Conservation (phyloP, 2,888 invertebrate genomes). For the Aspidiotus rigidus region DNA sequence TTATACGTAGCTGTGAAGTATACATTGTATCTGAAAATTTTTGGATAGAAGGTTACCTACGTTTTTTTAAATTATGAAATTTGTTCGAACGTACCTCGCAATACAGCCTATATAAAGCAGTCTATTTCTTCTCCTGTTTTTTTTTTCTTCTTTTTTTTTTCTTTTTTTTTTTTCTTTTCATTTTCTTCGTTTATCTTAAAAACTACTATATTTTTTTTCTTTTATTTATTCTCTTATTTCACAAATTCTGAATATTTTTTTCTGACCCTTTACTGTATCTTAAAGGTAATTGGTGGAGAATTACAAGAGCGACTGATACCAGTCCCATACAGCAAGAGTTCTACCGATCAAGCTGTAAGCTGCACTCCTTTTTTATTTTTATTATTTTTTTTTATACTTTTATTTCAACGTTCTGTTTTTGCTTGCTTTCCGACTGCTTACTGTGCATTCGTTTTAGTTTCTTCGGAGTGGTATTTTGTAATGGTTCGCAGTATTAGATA, state of each 20-base stretch:
- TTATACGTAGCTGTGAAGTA: not conserved
- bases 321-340: constrained; percentile 99
- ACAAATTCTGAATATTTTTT: constrained; percentile 13
- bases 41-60: too few relatives aligned
- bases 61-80: too few relatives aligned
- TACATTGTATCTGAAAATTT: too few relatives aligned
- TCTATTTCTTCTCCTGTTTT: constrained; percentile 36
- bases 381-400: constrained; percentile 23
- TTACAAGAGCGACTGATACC: constrained; percentile 99
- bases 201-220: constrained; percentile 19
- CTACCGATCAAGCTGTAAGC: constrained; percentile 99
- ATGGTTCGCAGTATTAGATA: not conserved
- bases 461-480: not conserved
- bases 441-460: constrained; percentile 7
- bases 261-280: constrained; percentile 43
- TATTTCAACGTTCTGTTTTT: constrained; percentile 6
- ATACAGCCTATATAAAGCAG: too few relatives aligned
- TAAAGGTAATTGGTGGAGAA: constrained; percentile 99
- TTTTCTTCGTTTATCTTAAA: constrained; percentile 22
- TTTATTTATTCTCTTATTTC: not conserved
- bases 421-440: constrained; percentile 30
- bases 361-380: constrained; percentile 42
- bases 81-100: too few relatives aligned
- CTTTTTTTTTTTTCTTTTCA: constrained; percentile 10
- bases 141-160: constrained; percentile 27